Conservation (phyloP, 2,113 vertebrate genomes). For the Podocnemis expansa region DNA sequence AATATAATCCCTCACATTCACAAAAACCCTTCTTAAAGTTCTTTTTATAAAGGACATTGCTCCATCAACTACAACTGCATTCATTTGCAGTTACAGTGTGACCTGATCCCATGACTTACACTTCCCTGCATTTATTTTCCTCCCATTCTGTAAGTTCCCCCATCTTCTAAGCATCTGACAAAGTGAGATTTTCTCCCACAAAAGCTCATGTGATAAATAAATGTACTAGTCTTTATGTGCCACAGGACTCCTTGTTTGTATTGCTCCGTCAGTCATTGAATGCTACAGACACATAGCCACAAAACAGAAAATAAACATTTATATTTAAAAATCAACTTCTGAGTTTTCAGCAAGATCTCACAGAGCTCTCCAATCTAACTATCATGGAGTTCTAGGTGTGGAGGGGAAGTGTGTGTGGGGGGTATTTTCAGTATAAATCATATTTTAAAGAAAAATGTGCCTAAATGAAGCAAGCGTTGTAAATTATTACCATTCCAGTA, state of each 20-base stretch:
- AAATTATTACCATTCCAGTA: not conserved
- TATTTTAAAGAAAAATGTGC: not conserved
- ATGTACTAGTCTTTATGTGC: too few relatives aligned
- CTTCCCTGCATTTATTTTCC: too few relatives aligned
- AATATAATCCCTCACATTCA: conserved; percentile 22
- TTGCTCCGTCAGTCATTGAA: not conserved
- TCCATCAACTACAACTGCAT: too few relatives aligned
- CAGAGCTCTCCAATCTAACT: not conserved
- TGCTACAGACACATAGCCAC: conserved; percentile 7
- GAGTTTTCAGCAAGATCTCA: not conserved
- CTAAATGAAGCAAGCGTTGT: not conserved
- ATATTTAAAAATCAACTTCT: not conserved
- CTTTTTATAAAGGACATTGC: not conserved
- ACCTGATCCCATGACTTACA: too few relatives aligned
- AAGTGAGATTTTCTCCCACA: too few relatives aligned
- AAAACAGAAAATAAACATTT: not conserved
- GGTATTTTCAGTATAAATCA: not conserved
- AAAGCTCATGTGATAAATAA: too few relatives aligned
- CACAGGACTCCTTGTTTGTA: too few relatives aligned
- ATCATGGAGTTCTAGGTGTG: not conserved
- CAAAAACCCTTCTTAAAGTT: not conserved
- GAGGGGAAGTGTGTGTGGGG: not conserved
- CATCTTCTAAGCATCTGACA: too few relatives aligned
- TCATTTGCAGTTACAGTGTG: too few relatives aligned
- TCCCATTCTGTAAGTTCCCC: too few relatives aligned